Evolutionary conservation across 2,888 invertebrate species (phyloP), one percentile per base, ranked within the genome.

Genomic region (Zelleria hepariella): DNA sequence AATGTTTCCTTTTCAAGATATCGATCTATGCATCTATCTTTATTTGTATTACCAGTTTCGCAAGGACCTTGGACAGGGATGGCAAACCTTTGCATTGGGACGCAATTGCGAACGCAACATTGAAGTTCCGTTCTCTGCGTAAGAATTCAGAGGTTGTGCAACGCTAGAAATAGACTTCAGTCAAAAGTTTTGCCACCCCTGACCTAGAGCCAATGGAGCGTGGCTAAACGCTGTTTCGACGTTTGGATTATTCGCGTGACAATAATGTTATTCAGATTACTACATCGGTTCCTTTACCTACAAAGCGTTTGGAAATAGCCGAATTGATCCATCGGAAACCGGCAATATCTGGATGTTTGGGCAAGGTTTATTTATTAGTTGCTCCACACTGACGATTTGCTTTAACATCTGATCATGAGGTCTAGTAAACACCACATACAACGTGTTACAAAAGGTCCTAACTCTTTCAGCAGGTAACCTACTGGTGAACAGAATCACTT

Each of bases 261-360:
- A 55, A 55, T 55, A 55, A 55, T 53, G 53, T 53, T 42, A 42
- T 42, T 42, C 32, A 23, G 23, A 53, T 53, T 53, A n/a, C 53
- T 53, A 53, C 26, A 53, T 53, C 26, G 53, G n/a, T 53, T 21
- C 53, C 25, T 42, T 42, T 42, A 15, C 32, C 10, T 15, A 42
- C 18, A 51, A 10, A 4, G 51, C 21, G 51, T 51, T 51, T 51
- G 51, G 51, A 10, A 51, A 51, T 21, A 8, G 18, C 49, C 20
- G 49, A 49, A 49, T 49, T 49, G 18, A 18, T 20, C 49, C 20
- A 8, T n/a, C 21, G 49, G 18, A 8, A 49, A 21, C 21, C 18
- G 49, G 21, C 49, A 8, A 21, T n/a, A 21, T 18, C 15, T 2
- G 32, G 32, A 10, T 15, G 32, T 42, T 42, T 42, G 2, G 32